Evolutionary conservation across 2,888 invertebrate genomes (phyloP).

Genomic region (Drosophila neonasuta): DNA sequence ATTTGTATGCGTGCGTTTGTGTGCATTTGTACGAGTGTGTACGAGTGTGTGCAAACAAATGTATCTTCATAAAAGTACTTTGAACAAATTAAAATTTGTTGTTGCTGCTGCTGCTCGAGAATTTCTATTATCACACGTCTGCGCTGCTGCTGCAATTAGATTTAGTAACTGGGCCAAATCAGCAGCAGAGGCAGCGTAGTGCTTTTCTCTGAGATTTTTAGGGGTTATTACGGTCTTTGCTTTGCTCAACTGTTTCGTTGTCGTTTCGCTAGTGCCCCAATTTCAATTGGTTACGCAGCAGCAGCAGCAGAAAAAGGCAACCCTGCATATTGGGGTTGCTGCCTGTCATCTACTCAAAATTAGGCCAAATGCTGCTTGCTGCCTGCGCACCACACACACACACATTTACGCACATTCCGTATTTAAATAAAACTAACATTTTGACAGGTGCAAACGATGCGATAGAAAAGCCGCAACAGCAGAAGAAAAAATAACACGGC

Average conservation of each 20-base stretch:
- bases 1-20: constrained; percentile 4
- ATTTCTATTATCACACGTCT: constrained; percentile 63
- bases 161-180: constrained; percentile 73
- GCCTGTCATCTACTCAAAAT: constrained; percentile 48
- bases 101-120: constrained; percentile 20
- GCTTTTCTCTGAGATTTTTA: constrained; percentile 57
- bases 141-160: constrained; percentile 60
- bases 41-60: constrained; percentile 40
- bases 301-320: constrained; percentile 38
- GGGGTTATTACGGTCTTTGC: constrained; percentile 74
- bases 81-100: constrained; percentile 46
- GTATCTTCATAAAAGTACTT: constrained; percentile 41
- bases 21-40: neutral
- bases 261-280: constrained; percentile 68
- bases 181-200: constrained; percentile 21
- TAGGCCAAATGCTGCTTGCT: constrained; percentile 61
- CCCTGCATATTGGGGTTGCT: constrained; percentile 62
- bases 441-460: constrained; percentile 65
- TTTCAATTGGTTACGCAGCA: constrained; percentile 76
- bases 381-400: constrained; percentile 19
- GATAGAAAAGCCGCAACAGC: constrained; percentile 11
- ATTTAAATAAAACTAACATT: constrained; percentile 48
- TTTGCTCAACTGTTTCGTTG: constrained; percentile 74
- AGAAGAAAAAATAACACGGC: constrained; percentile 3
- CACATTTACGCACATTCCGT: constrained; percentile 9